Percentiles rank a stretch among this genome's conserved stretches.
phyloP scores from a whole-genome alignment of 1,140 invertebrate genomes.

The Neodiprion pinetum region DNA sequence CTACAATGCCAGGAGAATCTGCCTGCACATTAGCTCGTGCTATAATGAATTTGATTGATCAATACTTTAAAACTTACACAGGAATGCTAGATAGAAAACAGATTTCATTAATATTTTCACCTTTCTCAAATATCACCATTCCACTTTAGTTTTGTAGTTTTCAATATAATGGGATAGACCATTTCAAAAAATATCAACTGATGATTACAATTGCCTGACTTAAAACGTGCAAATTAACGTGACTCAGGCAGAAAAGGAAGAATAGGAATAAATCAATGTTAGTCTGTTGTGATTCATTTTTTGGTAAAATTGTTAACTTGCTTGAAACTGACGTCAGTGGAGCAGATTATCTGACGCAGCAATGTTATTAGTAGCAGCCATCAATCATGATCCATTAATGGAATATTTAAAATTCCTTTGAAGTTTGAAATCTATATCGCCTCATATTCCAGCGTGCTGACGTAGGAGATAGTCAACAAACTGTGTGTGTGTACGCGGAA shows the following conservation, averaged over 20 bases:
- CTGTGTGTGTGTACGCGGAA: background rate
- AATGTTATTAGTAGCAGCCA: background rate
- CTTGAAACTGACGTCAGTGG: background rate
- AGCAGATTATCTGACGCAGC: background rate
- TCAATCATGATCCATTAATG: background rate
- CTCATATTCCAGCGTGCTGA: background rate
- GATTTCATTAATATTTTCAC: background rate
- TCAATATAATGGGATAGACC: background rate
- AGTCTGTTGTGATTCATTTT: background rate
- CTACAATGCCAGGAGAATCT: background rate
- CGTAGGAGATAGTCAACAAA: background rate
- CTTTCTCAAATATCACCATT: background rate
- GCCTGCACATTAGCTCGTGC: background rate
- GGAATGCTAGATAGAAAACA: background rate
- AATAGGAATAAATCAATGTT: background rate
- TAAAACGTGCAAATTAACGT: no score
- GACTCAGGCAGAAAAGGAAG: no score
- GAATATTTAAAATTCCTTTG: background rate
- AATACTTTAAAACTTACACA: background rate
- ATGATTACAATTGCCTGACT: no score
- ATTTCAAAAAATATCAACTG: no score
- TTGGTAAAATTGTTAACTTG: background rate
- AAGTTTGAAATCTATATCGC: no score
- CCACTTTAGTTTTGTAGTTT: background rate
- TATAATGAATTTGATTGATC: slow-evolving; percentile 2